A percentile compares a stretch with the other conserved stretches of the same genome.
Conservation (phyloP, 2,888 invertebrate genomes). For the Ypsolopha sequella region DNA sequence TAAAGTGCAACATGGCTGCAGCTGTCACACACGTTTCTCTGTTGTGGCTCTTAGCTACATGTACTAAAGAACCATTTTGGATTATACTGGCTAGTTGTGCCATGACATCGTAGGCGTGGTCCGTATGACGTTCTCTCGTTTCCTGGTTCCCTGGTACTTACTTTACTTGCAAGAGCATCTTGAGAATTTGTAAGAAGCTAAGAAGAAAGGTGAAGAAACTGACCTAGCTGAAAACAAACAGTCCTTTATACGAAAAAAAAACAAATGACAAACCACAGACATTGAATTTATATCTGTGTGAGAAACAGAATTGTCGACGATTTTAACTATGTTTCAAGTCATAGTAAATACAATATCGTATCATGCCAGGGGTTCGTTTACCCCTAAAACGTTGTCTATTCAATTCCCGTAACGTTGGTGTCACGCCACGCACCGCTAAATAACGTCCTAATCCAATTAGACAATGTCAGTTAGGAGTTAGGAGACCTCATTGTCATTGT, state of each 20-base stretch:
- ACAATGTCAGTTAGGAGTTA: conserved; percentile 5
- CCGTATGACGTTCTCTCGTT: conserved; percentile 33
- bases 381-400: conserved; percentile 13
- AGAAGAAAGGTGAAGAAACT: too few species aligned
- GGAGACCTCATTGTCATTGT: background rate
- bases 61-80: background rate
- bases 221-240: too few species aligned
- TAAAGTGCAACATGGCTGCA: conserved; percentile 35
- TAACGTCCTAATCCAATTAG: conserved; percentile 25
- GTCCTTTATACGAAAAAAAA: too few species aligned
- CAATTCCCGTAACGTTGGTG: conserved; percentile 17
- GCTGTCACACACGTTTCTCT: conserved; percentile 8
- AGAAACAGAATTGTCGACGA: too few species aligned
- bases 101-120: conserved; percentile 31
- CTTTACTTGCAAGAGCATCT: background rate
- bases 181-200: too few species aligned
- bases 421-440: conserved; percentile 15
- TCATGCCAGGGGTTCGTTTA: conserved; percentile 24
- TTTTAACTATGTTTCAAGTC: too few species aligned
- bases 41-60: background rate
- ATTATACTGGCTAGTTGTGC: too few species aligned
- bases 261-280: too few species aligned
- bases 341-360: too few species aligned
- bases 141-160: conserved; percentile 38
- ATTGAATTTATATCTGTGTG: too few species aligned